Percentiles rank a stretch among this genome's conserved stretches.
These are phyloP conservation scores for Drosophila fungiperda DNA, from an alignment of 2,888 invertebrate species.

Conservation along the genomic window DNA sequence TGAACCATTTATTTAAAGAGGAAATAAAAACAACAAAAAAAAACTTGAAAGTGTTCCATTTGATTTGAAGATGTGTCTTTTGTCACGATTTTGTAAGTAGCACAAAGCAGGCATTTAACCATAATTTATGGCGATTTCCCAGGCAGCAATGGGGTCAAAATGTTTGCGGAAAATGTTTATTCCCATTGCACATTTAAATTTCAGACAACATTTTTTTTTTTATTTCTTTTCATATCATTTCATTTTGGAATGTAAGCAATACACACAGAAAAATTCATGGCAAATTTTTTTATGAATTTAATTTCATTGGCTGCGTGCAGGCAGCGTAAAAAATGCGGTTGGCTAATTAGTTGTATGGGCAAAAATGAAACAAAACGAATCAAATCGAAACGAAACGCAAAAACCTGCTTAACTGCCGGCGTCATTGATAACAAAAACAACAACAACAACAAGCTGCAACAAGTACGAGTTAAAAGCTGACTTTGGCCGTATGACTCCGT, in stretches of 20 bases:
- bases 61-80: constrained; percentile 44
- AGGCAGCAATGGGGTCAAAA: constrained; percentile 34
- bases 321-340: constrained; percentile 53
- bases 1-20: background rate
- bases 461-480: constrained; percentile 19
- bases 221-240: background rate
- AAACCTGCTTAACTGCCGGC: constrained; percentile 66
- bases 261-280: constrained; percentile 21
- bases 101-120: constrained; percentile 16
- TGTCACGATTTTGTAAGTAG: constrained; percentile 51
- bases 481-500: constrained; percentile 45
- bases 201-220: background rate
- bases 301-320: constrained; percentile 31
- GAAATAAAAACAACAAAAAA: background rate
- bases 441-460: constrained; percentile 33
- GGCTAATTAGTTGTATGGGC: constrained; percentile 65
- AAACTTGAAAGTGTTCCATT: constrained; percentile 19
- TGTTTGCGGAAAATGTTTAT: constrained; percentile 7
- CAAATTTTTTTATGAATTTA: constrained; percentile 44
- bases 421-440: constrained; percentile 64
- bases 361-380: constrained; percentile 18
- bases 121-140: constrained; percentile 54
- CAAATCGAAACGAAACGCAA: constrained; percentile 1
- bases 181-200: constrained; percentile 13
- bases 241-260: background rate